Percentiles rank a stretch among this genome's conserved stretches.
Conservation (phyloP, 2,113 vertebrate genomes). For the Zosterops lateralis region DNA sequence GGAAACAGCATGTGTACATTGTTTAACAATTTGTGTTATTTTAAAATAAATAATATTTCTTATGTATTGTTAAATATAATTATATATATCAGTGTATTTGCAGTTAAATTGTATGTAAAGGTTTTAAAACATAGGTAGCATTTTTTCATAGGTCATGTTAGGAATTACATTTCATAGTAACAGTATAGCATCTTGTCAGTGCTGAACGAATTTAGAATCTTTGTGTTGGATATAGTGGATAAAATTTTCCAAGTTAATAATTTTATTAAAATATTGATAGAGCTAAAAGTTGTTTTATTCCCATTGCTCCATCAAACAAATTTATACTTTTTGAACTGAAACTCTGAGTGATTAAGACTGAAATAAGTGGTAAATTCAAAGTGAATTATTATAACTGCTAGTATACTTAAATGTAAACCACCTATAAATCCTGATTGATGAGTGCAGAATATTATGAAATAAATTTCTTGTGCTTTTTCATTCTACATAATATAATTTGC, state of each 20-base stretch:
- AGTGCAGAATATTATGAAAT: background rate
- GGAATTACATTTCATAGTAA: background rate
- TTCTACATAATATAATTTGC: background rate
- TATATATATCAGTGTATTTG: background rate
- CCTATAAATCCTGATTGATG: background rate
- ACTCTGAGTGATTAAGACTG: background rate
- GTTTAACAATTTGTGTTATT: background rate
- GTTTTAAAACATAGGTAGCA: background rate
- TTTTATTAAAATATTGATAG: background rate
- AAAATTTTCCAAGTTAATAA: background rate
- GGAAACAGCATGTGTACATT: background rate
- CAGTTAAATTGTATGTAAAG: background rate
- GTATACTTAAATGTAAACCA: background rate
- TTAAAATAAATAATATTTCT: background rate
- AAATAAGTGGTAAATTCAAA: background rate
- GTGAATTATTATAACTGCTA: background rate
- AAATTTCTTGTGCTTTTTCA: fast-evolving
- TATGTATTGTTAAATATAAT: background rate
- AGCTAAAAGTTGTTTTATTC: fast-evolving
- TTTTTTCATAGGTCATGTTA: background rate
- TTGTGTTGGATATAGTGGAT: background rate
- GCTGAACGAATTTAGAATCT: background rate
- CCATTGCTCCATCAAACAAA: background rate
- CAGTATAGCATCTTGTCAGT: background rate
- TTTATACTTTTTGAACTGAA: background rate